Conservation (phyloP, 1,140 invertebrate species). For the Eumaeus atala region DNA sequence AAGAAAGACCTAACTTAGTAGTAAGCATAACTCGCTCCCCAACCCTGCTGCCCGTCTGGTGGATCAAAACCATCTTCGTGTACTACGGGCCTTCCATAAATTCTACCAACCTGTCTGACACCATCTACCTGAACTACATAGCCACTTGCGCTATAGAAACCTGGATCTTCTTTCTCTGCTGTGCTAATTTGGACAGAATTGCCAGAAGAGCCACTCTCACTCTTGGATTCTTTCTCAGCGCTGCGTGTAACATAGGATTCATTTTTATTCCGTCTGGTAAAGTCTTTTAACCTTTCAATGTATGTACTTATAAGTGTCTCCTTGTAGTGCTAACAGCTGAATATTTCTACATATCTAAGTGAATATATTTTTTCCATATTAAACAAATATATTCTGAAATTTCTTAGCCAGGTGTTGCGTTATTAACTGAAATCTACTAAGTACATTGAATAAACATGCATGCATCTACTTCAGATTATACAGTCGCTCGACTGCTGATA, state of each 20-base stretch:
- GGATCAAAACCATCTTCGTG: constrained; percentile 1
- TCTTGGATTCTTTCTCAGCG: constrained; percentile 9
- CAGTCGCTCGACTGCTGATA: constrained; percentile 17
- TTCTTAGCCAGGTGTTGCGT: no score
- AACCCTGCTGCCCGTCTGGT: not conserved
- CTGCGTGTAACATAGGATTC: constrained; percentile 16
- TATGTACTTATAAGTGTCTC: no score
- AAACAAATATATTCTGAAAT: no score
- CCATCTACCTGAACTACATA: constrained; percentile 12
- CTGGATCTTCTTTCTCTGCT: constrained; percentile 80
- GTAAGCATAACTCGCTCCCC: not conserved
- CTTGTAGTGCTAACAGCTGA: no score
- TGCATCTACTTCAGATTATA: constrained; percentile 20
- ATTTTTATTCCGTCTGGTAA: constrained; percentile 35
- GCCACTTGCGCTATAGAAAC: constrained; percentile 73
- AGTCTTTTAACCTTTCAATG: constrained; percentile 9
- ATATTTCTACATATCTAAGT: no score
- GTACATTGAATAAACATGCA: no score
- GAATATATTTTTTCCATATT: no score
- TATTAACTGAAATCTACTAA: no score
- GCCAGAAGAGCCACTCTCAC: constrained; percentile 76
- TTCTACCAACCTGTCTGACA: not conserved
- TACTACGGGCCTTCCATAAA: not conserved
- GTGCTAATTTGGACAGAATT: constrained; percentile 76
- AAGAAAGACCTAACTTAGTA: not conserved